Conservation (phyloP, 2,113 vertebrate genomes). For the Coryphaenoides rupestris region DNA sequence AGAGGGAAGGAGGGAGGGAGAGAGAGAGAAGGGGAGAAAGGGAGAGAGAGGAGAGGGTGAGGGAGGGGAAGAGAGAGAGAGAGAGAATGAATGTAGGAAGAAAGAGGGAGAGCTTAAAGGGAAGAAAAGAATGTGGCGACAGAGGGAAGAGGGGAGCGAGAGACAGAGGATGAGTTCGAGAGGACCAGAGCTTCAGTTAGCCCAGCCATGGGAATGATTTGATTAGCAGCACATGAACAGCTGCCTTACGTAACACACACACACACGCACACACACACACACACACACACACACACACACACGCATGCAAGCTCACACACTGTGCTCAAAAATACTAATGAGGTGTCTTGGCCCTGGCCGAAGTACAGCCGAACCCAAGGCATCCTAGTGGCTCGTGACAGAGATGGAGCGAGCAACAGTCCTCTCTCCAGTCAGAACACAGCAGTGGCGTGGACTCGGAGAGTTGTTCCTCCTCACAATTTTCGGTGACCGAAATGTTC, state of each 20-base stretch:
- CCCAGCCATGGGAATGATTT: conserved; percentile 70
- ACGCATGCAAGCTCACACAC: not conserved
- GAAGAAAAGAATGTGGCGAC: conserved; percentile 33
- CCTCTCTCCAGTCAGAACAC: too few species aligned
- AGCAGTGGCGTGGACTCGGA: too few species aligned
- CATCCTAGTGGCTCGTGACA: conserved; percentile 39
- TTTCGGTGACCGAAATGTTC: too few species aligned
- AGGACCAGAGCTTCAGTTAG: conserved; percentile 54
- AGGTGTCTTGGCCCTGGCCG: conserved; percentile 23
- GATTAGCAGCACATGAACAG: conserved; percentile 70
- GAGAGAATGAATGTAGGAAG: conserved; percentile 13
- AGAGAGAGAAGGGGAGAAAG: not conserved
- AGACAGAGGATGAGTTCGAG: conserved; percentile 52
- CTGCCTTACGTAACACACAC: conserved; percentile 66
- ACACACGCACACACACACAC: conserved; percentile 22
- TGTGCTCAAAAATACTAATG: conserved; percentile 34
- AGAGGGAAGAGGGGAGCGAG: conserved; percentile 1
- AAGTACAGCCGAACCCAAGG: conserved; percentile 30
- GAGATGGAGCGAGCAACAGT: not conserved
- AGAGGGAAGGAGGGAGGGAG: not conserved
- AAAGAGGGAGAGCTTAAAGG: conserved; percentile 19
- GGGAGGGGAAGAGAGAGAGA: conserved; percentile 16
- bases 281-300: conserved; percentile 30
- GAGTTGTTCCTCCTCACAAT: too few species aligned
- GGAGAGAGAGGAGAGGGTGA: not conserved